Base-by-base conservation (phyloP, 30 jellyfish, hydroid and myxozoan genomes). In the Mastigias papua region DNA sequence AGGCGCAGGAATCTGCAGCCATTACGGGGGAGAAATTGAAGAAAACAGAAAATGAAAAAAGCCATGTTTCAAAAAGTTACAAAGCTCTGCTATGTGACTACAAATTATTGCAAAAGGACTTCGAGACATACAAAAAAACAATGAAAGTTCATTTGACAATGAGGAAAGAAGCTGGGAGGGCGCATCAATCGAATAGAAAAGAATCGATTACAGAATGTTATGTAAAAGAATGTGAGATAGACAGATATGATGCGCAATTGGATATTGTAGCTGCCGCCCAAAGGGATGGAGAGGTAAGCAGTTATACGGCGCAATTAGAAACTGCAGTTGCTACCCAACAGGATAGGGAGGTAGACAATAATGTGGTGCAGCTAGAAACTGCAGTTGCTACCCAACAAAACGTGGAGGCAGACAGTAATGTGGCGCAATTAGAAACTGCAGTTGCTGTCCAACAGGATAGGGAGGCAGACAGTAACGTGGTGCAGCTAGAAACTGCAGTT, bases 61-160 rank as follows among this genome's bases (percentile, higher is more conserved):
- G n/a, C 37, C 25, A 69, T 15, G 16, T 81, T 11, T 73, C 84
- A 31, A 58, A 58, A 8, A 80, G 74, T 30, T 74, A 82, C 50
- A 33, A 69, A 50, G 84, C 34, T 19, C 42, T 81, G 61, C 70
- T 79, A 30, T 2, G 73, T 17, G 65, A 76, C 16, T 75, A 83
- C 54, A 61, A 62, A 35, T 46, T 48, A 10, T 65, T 89, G 73
- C 87, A 80, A 82, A 80, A 74, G 42, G 93, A 89, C 66, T 62
- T 89, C 32, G 69, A 84, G 23, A 92, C 97, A 9, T 89, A 81
- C 64, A 76, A 73, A 62, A 90, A 70, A 50, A 28, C 81, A 76
- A 73, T 89, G 10, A 90, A 80, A 28, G 34, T 35, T 27, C 97
- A 89, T 49, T 30, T 81, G 69, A 42, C 9, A 42, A 48, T 89